These are phyloP conservation scores for Pomacea maculata DNA, from an alignment of 1,140 invertebrate genomes.

Conservation along the genomic window DNA sequence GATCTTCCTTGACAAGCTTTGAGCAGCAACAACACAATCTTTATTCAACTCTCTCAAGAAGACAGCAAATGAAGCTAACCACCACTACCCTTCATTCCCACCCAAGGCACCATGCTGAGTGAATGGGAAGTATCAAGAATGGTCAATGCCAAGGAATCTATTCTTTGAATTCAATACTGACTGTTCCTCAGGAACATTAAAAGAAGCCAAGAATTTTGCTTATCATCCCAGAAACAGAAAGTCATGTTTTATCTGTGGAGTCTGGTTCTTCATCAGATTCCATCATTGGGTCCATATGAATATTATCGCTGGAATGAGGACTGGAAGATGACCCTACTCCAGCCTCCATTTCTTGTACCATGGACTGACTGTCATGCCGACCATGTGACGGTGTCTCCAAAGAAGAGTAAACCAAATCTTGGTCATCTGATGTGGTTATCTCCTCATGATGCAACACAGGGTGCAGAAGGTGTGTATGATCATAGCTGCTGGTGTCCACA, in stretches of 20 bases:
- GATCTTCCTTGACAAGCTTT: too few relatives aligned
- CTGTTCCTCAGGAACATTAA: too few relatives aligned
- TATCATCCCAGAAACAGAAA: too few relatives aligned
- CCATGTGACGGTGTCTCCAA: conserved; percentile 3
- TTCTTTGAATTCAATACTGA: too few relatives aligned
- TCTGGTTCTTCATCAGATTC: conserved; percentile 35
- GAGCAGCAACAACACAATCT: too few relatives aligned
- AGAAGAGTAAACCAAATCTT: conserved; percentile 15
- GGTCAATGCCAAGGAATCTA: too few relatives aligned
- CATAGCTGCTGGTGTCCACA: conserved; percentile 3
- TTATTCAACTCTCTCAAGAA: too few relatives aligned
- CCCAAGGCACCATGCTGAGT: too few relatives aligned
- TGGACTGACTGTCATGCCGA: neutral
- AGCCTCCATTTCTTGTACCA: conserved; percentile 3
- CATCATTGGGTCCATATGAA: conserved; percentile 41
- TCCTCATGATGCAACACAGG: conserved; percentile 35
- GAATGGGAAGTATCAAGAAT: too few relatives aligned
- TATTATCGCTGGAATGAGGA: conserved; percentile 16
- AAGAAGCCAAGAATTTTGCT: too few relatives aligned
- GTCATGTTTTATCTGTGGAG: neutral
- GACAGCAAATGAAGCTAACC: too few relatives aligned
- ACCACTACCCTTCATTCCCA: too few relatives aligned
- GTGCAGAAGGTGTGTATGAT: conserved; percentile 32
- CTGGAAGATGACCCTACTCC: conserved; percentile 8
- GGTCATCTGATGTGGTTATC: conserved; percentile 20